Evolutionary conservation across 1,140 invertebrate genomes (phyloP), one percentile per base, ranked within the genome.

Genomic region (Bradysia coprophila): DNA sequence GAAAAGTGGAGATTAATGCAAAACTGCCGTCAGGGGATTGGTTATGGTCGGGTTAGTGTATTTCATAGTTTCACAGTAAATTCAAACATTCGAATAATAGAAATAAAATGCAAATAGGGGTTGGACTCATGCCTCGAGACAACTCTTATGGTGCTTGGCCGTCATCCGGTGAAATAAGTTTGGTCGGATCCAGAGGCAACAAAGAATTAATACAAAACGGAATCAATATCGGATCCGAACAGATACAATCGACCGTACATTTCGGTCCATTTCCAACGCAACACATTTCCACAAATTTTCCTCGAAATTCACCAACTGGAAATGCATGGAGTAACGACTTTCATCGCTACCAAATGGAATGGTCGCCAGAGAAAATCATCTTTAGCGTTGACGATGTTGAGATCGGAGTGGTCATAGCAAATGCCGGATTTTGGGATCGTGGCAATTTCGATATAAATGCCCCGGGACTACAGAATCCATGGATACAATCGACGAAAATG

Each of bases 1-100:
- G 73, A 6, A 66, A 63, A 44, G 56, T 78, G 24, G 67, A 76
- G 58, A 58, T 78, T 20, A 63, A 63, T 21, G 76, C 76, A 3
- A 77, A 76, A 58, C 53, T 79, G 40, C 76, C 76, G 0, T 51
- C 50, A 4, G 76, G 76, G 28, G 76, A 80, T 55, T 80, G 76
- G 76, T 54, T 78, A 21, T 77, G 71, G 65, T 75, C 76, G 4
- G 28, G 32, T 16, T 5, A 16, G 28, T 31, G 28, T 31, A 9
- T 31, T 31, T 31, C 28, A n/a, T 31, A 9, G 28, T 31, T 31
- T 8, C 8, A 9, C n/a, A n/a, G n/a, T n/a, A 31, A 9, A 9
- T 31, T 9, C 8, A 31, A 31, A 9, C 8, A 31, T 31, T 31
- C 28, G 8, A 31, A 9, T 31, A 9, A 8, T n/a, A 31, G n/a